Conservation (phyloP, 2,888 invertebrate species). For the Calameuta idolon region DNA sequence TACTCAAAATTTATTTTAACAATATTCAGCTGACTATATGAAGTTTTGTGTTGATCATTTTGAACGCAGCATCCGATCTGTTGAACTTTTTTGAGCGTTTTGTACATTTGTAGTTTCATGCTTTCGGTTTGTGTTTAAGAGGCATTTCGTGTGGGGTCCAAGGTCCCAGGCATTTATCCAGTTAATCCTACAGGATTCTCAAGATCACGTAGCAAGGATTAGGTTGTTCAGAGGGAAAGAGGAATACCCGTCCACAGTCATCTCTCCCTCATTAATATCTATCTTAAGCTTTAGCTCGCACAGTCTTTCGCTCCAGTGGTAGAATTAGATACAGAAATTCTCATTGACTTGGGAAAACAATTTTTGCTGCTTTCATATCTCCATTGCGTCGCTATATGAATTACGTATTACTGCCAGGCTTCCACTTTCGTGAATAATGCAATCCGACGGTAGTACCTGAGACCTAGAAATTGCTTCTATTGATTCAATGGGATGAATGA, state of each 20-base stretch:
- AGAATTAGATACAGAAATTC: neutral
- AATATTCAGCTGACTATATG: too few relatives aligned
- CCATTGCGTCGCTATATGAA: neutral
- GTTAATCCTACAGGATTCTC: slow-evolving; percentile 43
- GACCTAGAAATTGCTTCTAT: neutral
- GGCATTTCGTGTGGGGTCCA: slow-evolving; percentile 39
- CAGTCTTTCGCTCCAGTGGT: neutral
- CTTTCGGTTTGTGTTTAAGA: slow-evolving; percentile 26
- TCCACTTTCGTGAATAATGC: neutral
- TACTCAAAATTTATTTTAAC: too few relatives aligned
- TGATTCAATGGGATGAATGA: neutral
- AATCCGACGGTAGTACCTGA: neutral
- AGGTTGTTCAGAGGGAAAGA: slow-evolving; percentile 24
- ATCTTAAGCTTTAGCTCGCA: slow-evolving; percentile 12
- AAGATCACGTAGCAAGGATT: slow-evolving; percentile 47
- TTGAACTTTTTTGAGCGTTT: neutral
- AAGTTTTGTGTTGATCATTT: neutral
- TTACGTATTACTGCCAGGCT: neutral
- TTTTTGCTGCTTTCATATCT: neutral
- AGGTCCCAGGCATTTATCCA: slow-evolving; percentile 31
- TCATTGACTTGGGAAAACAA: neutral
- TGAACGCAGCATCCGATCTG: neutral
- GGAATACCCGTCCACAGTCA: slow-evolving; percentile 21
- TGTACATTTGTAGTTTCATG: neutral
- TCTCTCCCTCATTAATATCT: slow-evolving; percentile 24